Evolutionary conservation across 2,797 vertebrate species (phyloP).

Genomic region (Lacerta agilis): DNA sequence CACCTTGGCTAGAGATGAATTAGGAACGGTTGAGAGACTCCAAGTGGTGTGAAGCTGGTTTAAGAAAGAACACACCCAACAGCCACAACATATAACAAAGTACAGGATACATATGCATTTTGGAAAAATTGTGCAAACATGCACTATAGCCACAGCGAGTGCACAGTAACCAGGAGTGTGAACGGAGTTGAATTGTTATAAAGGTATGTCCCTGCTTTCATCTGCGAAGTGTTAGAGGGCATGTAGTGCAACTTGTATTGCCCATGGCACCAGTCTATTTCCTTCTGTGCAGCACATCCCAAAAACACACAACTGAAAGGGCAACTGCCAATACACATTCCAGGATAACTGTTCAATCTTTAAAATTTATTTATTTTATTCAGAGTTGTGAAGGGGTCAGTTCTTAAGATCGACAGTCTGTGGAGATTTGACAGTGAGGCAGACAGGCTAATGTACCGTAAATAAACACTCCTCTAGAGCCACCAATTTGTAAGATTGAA

Average conservation of each 20-base stretch:
- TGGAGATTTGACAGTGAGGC: background rate
- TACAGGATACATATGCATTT: too few species aligned
- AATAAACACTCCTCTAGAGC: constrained; percentile 34
- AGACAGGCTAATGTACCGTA: constrained; percentile 27
- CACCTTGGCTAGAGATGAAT: too few species aligned
- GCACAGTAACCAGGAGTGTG: too few species aligned
- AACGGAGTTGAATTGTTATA: background rate
- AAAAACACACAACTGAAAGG: background rate
- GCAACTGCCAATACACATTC: background rate
- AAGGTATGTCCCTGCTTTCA: background rate
- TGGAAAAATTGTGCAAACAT: background rate
- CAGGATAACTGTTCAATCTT: background rate
- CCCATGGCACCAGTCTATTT: background rate
- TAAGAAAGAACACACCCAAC: too few species aligned
- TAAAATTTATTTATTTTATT: background rate
- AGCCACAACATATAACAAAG: too few species aligned
- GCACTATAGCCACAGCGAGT: too few species aligned
- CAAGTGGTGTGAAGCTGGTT: too few species aligned
- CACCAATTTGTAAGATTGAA: constrained; percentile 25
- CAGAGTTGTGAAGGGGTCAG: background rate
- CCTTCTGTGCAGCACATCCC: background rate
- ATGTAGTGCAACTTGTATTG: background rate
- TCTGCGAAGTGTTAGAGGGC: too few species aligned
- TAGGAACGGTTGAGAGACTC: too few species aligned
- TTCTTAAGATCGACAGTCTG: background rate